These are phyloP conservation scores for Ctenicera cuprea DNA, from an alignment of 2,888 invertebrate genomes.

Conservation along the genomic window DNA sequence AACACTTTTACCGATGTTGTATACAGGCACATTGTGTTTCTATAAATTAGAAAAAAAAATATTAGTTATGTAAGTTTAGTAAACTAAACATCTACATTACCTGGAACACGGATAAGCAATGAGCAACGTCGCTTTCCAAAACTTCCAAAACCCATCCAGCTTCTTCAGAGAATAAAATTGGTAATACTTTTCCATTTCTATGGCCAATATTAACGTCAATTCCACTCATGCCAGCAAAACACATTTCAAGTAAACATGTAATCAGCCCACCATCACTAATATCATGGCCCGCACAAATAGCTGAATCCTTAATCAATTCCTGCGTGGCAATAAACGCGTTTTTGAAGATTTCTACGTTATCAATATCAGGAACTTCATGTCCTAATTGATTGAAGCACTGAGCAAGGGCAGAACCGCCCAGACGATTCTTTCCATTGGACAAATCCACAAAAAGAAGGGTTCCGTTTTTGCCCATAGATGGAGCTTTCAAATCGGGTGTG, in stretches of 20 bases:
- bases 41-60: conserved; percentile 54
- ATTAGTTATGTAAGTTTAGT: background rate
- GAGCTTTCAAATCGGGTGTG: conserved; percentile 93
- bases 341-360: conserved; percentile 80
- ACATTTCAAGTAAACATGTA: conserved; percentile 94
- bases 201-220: conserved; percentile 79
- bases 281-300: conserved; percentile 92
- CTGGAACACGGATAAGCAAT: conserved; percentile 79
- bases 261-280: conserved; percentile 97
- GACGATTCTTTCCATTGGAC: conserved; percentile 82
- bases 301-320: conserved; percentile 82
- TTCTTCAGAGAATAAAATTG: conserved; percentile 89
- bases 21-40: conserved; percentile 77
- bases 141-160: conserved; percentile 91
- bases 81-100: conserved; percentile 57
- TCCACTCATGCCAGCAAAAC: conserved; percentile 93
- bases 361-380: conserved; percentile 86
- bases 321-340: conserved; percentile 91
- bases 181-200: conserved; percentile 76
- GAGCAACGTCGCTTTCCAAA: conserved; percentile 73
- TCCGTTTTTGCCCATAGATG: conserved; percentile 77
- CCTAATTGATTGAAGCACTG: conserved; percentile 91
- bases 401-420: conserved; percentile 95
- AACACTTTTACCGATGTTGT: conserved; percentile 80
- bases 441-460: conserved; percentile 87